A percentile compares a stretch with the other conserved stretches of the same genome.
phyloP scores from a whole-genome alignment of 2,888 invertebrate species.

The Dryocosmus kuriphilus region DNA sequence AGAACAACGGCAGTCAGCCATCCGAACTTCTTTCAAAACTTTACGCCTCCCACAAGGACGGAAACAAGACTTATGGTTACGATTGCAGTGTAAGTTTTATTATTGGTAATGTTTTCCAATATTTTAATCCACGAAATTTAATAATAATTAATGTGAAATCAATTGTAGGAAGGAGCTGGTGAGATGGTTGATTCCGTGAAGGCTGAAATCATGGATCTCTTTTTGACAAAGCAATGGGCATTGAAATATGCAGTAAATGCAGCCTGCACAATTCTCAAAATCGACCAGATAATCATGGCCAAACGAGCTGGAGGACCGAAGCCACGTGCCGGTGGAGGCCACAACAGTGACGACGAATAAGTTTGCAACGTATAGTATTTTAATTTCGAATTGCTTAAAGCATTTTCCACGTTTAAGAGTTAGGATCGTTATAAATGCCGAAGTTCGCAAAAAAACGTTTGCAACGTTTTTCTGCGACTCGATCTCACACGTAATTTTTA shows the following conservation, averaged over 20 bases:
- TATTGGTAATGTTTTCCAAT: conserved; percentile 16
- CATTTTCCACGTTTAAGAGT: background rate
- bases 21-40: conserved; percentile 93
- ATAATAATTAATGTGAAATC: conserved; percentile 34
- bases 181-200: conserved; percentile 87
- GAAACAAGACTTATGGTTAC: conserved; percentile 89
- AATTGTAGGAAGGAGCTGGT: conserved; percentile 80
- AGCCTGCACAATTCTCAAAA: conserved; percentile 93
- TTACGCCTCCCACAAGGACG: conserved; percentile 95
- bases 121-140: background rate
- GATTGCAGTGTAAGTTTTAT: conserved; percentile 86
- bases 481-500: background rate
- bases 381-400: background rate
- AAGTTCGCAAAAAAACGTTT: background rate
- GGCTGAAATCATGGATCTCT: conserved; percentile 90
- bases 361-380: conserved; percentile 14
- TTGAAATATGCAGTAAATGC: conserved; percentile 97
- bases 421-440: background rate
- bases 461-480: background rate
- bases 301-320: conserved; percentile 98
- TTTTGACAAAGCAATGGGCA: conserved; percentile 93
- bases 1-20: conserved; percentile 94
- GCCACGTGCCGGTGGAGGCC: conserved; percentile 82
- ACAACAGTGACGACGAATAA: conserved; percentile 85
- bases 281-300: conserved; percentile 99